These are phyloP conservation scores for Streptopelia turtur DNA, from an alignment of 2,797 vertebrate genomes.

Conservation along the genomic window DNA sequence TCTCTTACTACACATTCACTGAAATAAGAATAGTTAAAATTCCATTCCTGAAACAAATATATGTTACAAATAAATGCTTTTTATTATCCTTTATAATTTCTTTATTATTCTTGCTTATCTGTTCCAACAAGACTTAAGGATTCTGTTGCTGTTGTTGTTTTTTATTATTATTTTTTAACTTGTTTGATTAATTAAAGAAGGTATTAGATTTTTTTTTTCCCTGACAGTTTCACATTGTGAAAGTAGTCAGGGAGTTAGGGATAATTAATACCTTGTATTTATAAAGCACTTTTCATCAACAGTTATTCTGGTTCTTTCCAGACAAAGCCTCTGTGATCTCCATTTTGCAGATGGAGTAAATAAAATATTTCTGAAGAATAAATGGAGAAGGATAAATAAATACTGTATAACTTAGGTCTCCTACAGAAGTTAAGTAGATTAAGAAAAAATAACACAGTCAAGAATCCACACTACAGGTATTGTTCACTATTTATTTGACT, in stretches of 20 bases:
- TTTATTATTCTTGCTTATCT: not conserved
- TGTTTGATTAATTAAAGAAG: not conserved
- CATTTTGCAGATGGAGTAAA: not conserved
- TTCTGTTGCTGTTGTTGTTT: not conserved
- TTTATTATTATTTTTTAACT: not conserved
- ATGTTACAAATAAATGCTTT: not conserved
- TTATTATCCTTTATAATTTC: not conserved
- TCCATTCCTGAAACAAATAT: not conserved
- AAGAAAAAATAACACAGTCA: not conserved
- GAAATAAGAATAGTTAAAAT: not conserved
- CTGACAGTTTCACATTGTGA: not conserved
- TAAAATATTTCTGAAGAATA: not conserved
- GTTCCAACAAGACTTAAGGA: not conserved
- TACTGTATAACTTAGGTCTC: not conserved
- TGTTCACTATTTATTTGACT: not conserved
- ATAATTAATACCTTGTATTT: not conserved
- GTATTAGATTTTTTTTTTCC: not conserved
- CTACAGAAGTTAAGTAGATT: not conserved
- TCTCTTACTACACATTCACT: not conserved
- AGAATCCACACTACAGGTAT: not conserved
- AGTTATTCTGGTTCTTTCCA: not conserved
- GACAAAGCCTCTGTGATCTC: not conserved
- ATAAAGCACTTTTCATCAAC: not conserved
- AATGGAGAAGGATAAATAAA: not conserved
- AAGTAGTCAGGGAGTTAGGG: not conserved